Conservation (phyloP, 2,113 vertebrate genomes). For the Chlorocebus sabaeus region DNA sequence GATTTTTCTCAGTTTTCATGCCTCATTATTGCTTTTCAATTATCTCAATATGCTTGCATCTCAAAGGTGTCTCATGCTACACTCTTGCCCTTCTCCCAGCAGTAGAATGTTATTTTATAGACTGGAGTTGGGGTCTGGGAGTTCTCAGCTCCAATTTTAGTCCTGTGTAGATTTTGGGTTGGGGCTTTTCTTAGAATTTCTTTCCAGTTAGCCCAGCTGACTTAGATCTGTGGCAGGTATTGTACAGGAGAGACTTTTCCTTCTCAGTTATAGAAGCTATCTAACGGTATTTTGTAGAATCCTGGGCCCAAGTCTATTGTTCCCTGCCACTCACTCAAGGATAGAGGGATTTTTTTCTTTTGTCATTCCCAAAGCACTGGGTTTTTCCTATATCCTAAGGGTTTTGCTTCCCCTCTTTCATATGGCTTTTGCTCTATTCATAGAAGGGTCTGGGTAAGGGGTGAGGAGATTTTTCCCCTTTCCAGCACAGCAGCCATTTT, state of each 20-base stretch:
- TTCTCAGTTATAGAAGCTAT: neutral
- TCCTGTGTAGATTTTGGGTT: neutral
- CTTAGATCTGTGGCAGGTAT: neutral
- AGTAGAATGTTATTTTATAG: neutral
- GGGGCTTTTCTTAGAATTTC: neutral
- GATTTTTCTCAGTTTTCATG: neutral
- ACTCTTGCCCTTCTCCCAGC: neutral
- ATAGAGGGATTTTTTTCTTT: neutral
- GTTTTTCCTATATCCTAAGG: neutral
- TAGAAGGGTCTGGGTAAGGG: neutral
- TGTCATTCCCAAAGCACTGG: neutral
- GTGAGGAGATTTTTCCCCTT: neutral
- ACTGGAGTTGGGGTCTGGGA: neutral
- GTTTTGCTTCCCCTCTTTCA: neutral
- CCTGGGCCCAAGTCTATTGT: neutral
- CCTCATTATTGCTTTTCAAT: neutral
- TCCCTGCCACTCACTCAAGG: neutral
- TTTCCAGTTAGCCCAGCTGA: neutral
- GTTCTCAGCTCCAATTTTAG: neutral
- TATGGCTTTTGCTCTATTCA: neutral
- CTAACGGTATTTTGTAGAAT: neutral
- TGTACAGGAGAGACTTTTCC: neutral
- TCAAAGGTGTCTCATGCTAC: neutral
- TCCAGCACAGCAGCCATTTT: neutral
- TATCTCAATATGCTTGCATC: neutral